Evolutionary conservation across 92 coral and sea anemone genomes (phyloP).

Genomic region (Actinostola sp.): DNA sequence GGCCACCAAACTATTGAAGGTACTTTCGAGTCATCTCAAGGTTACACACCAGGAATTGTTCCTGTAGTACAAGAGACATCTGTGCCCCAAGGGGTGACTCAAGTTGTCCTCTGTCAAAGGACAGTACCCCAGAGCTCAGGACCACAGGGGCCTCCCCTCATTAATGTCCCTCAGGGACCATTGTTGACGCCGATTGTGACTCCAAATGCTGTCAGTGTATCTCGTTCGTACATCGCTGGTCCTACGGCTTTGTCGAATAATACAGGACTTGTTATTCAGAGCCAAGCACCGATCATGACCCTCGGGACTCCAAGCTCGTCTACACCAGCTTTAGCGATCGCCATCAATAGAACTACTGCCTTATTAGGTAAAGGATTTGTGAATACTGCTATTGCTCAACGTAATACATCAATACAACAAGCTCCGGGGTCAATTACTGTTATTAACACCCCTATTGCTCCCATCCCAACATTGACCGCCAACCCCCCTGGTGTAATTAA

Average conservation of each 20-base stretch:
- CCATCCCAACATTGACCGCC: neutral
- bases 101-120: slow-evolving; percentile 27
- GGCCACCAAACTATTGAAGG: neutral
- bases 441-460: neutral
- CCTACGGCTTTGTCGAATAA: slow-evolving; percentile 4
- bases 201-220: neutral
- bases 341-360: neutral
- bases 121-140: neutral
- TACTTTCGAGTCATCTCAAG: neutral
- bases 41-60: neutral
- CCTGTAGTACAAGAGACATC: neutral
- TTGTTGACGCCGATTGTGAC: neutral
- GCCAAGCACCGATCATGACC: slow-evolving; percentile 14
- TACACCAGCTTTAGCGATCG: neutral
- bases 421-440: slow-evolving; percentile 3
- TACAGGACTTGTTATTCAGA: slow-evolving; percentile 6
- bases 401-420: neutral
- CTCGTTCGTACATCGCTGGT: neutral
- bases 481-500: neutral
- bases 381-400: neutral
- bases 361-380: neutral
- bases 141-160: slow-evolving; percentile 1
- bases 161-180: slow-evolving; percentile 17
- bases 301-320: slow-evolving; percentile 7
- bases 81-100: slow-evolving; percentile 19